These are phyloP conservation scores for Dendrocopos noguchii DNA, from an alignment of 2,113 vertebrate genomes.

Conservation along the genomic window DNA sequence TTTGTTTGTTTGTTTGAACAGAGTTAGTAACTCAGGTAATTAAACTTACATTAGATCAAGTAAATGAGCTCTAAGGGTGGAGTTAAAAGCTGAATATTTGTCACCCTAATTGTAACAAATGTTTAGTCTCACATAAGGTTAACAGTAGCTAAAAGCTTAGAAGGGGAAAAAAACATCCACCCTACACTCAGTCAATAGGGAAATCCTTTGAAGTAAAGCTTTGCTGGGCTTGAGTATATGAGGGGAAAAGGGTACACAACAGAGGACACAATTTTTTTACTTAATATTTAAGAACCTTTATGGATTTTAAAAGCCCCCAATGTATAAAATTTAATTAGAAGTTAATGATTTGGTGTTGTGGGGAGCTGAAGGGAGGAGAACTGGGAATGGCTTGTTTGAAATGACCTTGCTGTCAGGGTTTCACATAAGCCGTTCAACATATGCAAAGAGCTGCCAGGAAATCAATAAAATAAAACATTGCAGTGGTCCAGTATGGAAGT, in stretches of 20 bases:
- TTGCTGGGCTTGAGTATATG: not conserved
- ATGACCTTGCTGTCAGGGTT: slow-evolving; percentile 52
- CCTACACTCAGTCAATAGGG: not conserved
- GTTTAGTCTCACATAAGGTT: slow-evolving; percentile 29
- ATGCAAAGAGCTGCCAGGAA: slow-evolving; percentile 39
- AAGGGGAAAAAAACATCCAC: not conserved
- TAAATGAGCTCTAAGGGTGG: not conserved
- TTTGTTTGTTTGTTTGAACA: not conserved
- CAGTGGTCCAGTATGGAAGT: slow-evolving; percentile 2
- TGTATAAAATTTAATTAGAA: slow-evolving; percentile 40
- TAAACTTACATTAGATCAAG: slow-evolving; percentile 7
- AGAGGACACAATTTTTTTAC: slow-evolving; percentile 7
- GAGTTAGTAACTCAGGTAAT: slow-evolving; percentile 22
- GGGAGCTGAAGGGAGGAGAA: not conserved
- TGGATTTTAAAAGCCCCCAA: slow-evolving; percentile 15
- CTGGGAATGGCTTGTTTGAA: slow-evolving; percentile 11
- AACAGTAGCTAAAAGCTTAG: slow-evolving; percentile 20
- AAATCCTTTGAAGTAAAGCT: slow-evolving; percentile 7
- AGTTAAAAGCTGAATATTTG: slow-evolving; percentile 45
- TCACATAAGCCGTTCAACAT: slow-evolving; percentile 22
- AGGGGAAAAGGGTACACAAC: not conserved
- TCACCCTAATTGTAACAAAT: slow-evolving; percentile 38
- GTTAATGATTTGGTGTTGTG: not conserved
- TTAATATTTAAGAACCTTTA: slow-evolving; percentile 21
- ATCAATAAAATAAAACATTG: slow-evolving; percentile 58